These are phyloP conservation scores for Anguilla obscura DNA, from an alignment of 2,797 vertebrate species.

Conservation along the genomic window DNA sequence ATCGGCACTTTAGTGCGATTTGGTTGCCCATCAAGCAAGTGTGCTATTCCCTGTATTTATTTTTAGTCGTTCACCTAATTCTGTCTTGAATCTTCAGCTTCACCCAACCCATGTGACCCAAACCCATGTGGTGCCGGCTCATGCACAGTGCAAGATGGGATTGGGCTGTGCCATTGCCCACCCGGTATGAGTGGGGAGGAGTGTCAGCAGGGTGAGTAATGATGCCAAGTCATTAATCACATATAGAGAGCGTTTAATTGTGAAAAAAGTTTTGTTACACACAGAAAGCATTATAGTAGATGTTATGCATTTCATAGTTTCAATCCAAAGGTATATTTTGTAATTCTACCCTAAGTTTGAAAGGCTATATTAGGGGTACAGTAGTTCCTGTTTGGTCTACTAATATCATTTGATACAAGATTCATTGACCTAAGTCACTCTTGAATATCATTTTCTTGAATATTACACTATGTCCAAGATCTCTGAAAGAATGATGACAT, in stretches of 20 bases:
- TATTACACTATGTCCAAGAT: not conserved
- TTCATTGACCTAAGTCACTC: no score
- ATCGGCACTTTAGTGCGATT: not conserved
- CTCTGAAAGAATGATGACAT: not conserved
- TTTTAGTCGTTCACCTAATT: not conserved
- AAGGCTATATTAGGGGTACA: not conserved
- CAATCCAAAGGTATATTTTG: no score
- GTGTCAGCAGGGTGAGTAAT: slow-evolving; percentile 58
- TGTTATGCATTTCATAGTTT: no score
- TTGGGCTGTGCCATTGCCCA: slow-evolving; percentile 59
- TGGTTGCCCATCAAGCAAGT: not conserved
- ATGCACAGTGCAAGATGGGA: slow-evolving; percentile 60
- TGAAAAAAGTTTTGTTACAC: not conserved
- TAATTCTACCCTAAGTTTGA: no score
- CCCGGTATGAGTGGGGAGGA: slow-evolving; percentile 44
- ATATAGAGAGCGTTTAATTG: not conserved
- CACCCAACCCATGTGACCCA: slow-evolving; percentile 62
- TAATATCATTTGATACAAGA: not conserved
- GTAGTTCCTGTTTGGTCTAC: not conserved
- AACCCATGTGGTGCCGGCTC: slow-evolving; percentile 64
- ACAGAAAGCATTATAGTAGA: not conserved
- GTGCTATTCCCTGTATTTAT: not conserved
- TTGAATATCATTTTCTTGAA: not conserved
- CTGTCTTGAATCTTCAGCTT: slow-evolving; percentile 42
- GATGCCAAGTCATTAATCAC: not conserved